Evolutionary conservation across 2,888 invertebrate species (phyloP).

Genomic region (Acronicta aceris): DNA sequence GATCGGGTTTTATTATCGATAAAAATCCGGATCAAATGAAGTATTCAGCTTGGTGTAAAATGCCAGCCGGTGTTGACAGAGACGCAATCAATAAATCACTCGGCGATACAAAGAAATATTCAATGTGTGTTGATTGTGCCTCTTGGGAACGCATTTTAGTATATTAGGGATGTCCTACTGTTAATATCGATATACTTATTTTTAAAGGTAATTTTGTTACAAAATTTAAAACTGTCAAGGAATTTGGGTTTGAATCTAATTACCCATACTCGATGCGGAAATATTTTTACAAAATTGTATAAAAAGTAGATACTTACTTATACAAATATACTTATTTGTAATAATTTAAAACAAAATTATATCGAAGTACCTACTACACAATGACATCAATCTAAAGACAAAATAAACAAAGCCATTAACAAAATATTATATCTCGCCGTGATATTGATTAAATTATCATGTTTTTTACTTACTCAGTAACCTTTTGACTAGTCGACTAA

Average conservation of each 20-base stretch:
- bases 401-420: conserved; percentile 48
- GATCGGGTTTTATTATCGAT: conserved; percentile 85
- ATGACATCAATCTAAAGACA: conserved; percentile 23
- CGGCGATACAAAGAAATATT: conserved; percentile 84
- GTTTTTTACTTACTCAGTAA: conserved; percentile 46
- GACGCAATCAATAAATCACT: conserved; percentile 89
- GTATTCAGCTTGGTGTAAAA: conserved; percentile 84
- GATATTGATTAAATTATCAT: conserved; percentile 37
- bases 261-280: too few relatives aligned
- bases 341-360: background rate
- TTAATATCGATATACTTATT: conserved; percentile 58
- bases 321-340: too few relatives aligned
- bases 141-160: conserved; percentile 86
- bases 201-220: background rate
- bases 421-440: conserved; percentile 16
- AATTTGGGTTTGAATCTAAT: too few relatives aligned
- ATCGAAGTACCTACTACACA: conserved; percentile 1
- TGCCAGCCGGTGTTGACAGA: conserved; percentile 87
- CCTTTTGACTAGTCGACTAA: conserved; percentile 49
- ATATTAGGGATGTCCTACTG: conserved; percentile 68
- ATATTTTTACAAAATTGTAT: too few relatives aligned
- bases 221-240: too few relatives aligned
- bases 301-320: too few relatives aligned
- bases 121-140: conserved; percentile 89
- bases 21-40: conserved; percentile 89